Evolutionary conservation across 2,113 vertebrate species (phyloP).

Genomic region (western clawed frog (Xenopus tropicalis)): UCB_Xtro_10.0 CM004447.2:85094001-85094500

Average conservation of each 20-base stretch:
- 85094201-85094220: slow-evolving; percentile 12
- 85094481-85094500: no score
- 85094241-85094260: slow-evolving; percentile 3
- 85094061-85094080: neutral
- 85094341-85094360: slow-evolving; percentile 50
- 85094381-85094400: no score
- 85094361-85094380: no score
- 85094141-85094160: slow-evolving; percentile 38
- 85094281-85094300: neutral
- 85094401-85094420: no score
- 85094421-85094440: no score
- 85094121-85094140: slow-evolving; percentile 34
- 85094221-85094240: slow-evolving; percentile 40
- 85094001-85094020: neutral
- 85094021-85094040: neutral
- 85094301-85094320: slow-evolving; percentile 33
- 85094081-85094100: slow-evolving; percentile 1
- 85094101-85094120: slow-evolving; percentile 7
- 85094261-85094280: neutral
- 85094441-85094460: no score
- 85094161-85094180: slow-evolving; percentile 35
- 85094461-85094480: no score
- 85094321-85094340: slow-evolving; percentile 18
- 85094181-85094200: slow-evolving; percentile 40
- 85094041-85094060: neutral